These are phyloP conservation scores for Sorex araneus DNA, from an alignment of 2,113 vertebrate genomes.

Conservation along the genomic window DNA sequence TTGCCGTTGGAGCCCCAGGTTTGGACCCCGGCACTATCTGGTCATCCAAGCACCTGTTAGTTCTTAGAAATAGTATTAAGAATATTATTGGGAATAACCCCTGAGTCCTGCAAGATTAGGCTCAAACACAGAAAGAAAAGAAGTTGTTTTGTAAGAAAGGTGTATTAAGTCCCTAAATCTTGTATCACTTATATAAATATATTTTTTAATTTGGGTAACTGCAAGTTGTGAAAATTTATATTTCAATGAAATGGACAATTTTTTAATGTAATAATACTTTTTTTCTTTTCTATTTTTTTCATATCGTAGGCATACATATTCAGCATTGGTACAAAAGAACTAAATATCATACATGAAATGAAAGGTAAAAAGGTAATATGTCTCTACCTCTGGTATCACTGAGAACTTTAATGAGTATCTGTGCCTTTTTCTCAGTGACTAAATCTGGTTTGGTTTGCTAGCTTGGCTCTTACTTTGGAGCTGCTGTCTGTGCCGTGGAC, in stretches of 20 bases:
- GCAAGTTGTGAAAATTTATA: neutral
- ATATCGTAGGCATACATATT: slow-evolving; percentile 93
- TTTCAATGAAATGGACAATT: slow-evolving; percentile 22
- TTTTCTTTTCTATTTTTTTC: neutral
- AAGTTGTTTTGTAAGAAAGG: neutral
- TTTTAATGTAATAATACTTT: neutral
- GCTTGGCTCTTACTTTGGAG: slow-evolving; percentile 98
- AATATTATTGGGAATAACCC: neutral
- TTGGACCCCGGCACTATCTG: no score
- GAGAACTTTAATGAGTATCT: neutral
- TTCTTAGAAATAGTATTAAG: no score
- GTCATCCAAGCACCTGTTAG: no score
- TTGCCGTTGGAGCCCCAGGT: no score
- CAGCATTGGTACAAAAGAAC: slow-evolving; percentile 81
- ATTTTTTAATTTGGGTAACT: neutral
- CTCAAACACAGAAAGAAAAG: neutral
- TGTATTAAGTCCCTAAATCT: neutral
- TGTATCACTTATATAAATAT: neutral
- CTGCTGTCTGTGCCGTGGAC: slow-evolving; percentile 94
- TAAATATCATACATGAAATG: slow-evolving; percentile 90
- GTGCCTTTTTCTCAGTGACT: neutral
- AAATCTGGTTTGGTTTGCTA: slow-evolving; percentile 83
- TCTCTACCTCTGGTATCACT: neutral
- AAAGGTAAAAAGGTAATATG: slow-evolving; percentile 93
- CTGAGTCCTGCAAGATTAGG: no score